Conservation (phyloP, 2,797 vertebrate genomes). For the Pipistrellus nathusii region DNA sequence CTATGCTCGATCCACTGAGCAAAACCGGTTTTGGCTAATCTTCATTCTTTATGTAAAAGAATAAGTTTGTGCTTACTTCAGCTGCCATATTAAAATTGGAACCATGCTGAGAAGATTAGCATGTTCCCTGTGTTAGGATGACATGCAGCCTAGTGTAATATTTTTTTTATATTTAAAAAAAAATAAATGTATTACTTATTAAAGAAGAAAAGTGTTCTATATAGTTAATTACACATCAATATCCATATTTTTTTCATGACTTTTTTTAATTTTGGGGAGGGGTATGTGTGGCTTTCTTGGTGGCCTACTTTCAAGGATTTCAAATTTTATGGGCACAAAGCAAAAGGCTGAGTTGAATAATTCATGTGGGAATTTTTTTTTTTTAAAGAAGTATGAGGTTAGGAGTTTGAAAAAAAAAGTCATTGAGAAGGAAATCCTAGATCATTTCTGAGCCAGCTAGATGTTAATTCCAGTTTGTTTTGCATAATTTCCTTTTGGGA, state of each 20-base stretch:
- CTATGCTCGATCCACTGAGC: too few relatives aligned
- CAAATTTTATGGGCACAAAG: constrained; percentile 12
- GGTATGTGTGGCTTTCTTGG: background rate
- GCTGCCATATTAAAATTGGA: background rate
- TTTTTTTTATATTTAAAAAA: constrained; percentile 25
- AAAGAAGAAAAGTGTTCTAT: background rate
- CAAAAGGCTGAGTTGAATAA: constrained; percentile 16
- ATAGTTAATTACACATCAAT: background rate
- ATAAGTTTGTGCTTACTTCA: constrained; percentile 24
- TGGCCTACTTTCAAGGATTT: background rate
- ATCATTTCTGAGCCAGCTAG: constrained; percentile 24
- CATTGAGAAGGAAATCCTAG: background rate
- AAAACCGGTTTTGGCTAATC: background rate
- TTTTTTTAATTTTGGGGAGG: background rate
- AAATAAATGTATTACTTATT: background rate
- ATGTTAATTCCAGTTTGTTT: background rate
- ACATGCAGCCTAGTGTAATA: background rate
- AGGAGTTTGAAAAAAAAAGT: background rate
- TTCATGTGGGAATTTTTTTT: background rate
- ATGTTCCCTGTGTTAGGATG: background rate
- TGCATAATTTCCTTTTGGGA: background rate
- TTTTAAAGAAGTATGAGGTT: background rate
- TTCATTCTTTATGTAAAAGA: background rate
- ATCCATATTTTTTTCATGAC: background rate
- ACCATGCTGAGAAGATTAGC: background rate